Base-by-base conservation (phyloP, 2,113 vertebrate species). In the Ptilorrhoa leucosticta region DNA sequence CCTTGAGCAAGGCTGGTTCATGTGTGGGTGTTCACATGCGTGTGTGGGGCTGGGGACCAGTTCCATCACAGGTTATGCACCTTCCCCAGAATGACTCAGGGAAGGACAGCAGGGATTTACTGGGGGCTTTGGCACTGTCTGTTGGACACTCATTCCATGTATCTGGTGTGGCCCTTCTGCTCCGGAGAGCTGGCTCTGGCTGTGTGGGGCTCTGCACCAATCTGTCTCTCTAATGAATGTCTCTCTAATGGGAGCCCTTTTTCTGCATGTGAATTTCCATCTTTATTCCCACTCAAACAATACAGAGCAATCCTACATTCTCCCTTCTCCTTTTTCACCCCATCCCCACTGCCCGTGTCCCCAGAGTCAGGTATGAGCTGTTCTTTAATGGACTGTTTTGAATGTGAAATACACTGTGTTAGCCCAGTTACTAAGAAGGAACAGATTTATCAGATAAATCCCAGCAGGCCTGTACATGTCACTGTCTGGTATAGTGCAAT, bases 401-500 rank as follows among this genome's bases (percentile, higher is more conserved):
- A 68, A 71, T 37, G 54, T 30, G 37, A 79, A 90, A 66, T 21
- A n/a, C 19, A 33, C 42, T 40, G 13, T 53, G 37, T 79, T 79
- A 92, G 65, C 78, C 35, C 64, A 83, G 73, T 79, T 82, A 92
- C 70, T 16, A 17, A 91, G 81, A 72, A 26, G 40, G 51, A 95
- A 84, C 75, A 88, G 86, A 89, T 94, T 94, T 94, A 88, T 85
- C 78, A 82, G 88, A 91, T 85, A 93, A 91, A 91, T 81, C 60
- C 57, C 89, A 91, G 83, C 94, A 95, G 90, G 83, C 51, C 83
- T 84, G 65, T 84, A 58, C 85, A 50, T 50, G 48, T 87, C 77
- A 72, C 87, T 94, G 87, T 65, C 84, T 96, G 81, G 47, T 94
- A 73, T 51, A 96, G 75, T 81, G 89, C 89, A 94, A 94, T 93